Percentiles rank a stretch among this genome's conserved stretches.
phyloP scores from a whole-genome alignment of 2,797 vertebrate genomes.

The Emydoidea blandingii region DNA sequence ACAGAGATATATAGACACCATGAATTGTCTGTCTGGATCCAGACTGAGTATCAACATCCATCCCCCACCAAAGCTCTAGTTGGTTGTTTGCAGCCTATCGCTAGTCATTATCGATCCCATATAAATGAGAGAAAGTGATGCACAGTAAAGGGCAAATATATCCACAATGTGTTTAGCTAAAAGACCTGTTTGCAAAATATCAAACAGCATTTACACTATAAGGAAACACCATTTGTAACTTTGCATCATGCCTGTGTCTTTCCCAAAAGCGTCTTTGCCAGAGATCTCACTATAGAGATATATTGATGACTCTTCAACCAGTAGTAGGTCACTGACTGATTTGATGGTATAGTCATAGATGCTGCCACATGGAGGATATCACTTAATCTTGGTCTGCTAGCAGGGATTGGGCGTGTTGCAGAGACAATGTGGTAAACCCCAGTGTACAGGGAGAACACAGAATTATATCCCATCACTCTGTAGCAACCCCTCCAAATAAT shows the following conservation, averaged over 20 bases:
- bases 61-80: background rate
- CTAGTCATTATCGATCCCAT: background rate
- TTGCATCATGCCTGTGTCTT: background rate
- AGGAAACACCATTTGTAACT: constrained; percentile 19
- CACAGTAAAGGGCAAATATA: background rate
- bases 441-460: background rate
- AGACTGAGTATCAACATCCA: background rate
- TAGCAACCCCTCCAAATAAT: background rate
- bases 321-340: background rate
- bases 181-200: background rate
- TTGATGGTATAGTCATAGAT: background rate
- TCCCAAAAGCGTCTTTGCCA: background rate
- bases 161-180: background rate
- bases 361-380: background rate
- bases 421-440: background rate
- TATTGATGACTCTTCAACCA: background rate
- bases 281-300: constrained; percentile 29
- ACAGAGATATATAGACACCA: background rate
- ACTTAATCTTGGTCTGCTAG: background rate
- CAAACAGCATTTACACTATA: background rate
- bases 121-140: background rate
- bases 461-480: background rate
- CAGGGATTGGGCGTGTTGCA: accelerated
- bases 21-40: background rate
- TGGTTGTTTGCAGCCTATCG: background rate